Evolutionary conservation across 2,113 vertebrate species (phyloP).

Genomic region (Theristicus caerulescens): DNA sequence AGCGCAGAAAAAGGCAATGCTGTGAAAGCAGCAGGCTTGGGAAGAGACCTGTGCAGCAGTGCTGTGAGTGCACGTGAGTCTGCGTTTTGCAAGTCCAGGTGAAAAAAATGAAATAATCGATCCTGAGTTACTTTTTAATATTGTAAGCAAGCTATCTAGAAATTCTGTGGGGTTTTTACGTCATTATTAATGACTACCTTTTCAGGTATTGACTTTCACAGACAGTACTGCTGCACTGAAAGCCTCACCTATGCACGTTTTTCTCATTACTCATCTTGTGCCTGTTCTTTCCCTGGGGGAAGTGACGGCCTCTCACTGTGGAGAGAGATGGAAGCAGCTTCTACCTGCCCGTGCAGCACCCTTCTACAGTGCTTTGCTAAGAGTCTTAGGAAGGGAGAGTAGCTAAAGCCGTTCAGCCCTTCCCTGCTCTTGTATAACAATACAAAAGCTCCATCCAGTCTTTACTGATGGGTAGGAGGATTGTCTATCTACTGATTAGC

Average conservation of each 20-base stretch:
- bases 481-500: neutral
- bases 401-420: neutral
- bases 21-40: neutral
- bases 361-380: neutral
- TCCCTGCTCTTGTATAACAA: neutral
- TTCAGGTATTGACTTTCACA: neutral
- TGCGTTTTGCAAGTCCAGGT: fast-evolving
- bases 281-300: neutral
- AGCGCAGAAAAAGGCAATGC: fast-evolving
- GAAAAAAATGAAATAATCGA: neutral
- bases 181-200: neutral
- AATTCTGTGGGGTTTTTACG: neutral
- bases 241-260: fast-evolving
- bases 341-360: neutral
- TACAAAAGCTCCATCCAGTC: neutral
- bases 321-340: neutral
- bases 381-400: neutral
- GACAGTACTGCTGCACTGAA: neutral
- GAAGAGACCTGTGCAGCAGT: neutral
- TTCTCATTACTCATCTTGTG: neutral
- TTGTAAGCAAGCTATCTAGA: neutral
- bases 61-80: fast-evolving
- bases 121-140: neutral
- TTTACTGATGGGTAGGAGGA: neutral
- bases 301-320: fast-evolving